phyloP scores from a whole-genome alignment of 2,797 vertebrate genomes.

The Carapus acus region DNA sequence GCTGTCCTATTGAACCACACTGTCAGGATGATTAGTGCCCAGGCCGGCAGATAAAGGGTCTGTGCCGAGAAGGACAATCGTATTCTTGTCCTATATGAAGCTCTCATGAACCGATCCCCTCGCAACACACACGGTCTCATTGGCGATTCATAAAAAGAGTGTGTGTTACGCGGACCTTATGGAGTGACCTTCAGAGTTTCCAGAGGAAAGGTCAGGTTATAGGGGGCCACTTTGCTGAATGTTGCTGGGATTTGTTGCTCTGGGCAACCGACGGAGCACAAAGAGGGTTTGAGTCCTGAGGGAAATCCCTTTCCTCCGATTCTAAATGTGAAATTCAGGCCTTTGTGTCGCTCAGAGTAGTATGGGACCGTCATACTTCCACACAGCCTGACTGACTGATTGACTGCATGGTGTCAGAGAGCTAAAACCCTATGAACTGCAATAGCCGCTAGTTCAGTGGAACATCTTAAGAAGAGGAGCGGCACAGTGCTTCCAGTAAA shows the following conservation, averaged over 20 bases:
- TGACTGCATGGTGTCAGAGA: too few relatives aligned
- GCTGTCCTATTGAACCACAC: neutral
- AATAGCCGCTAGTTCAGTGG: too few relatives aligned
- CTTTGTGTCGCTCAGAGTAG: neutral
- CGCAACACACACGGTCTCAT: neutral
- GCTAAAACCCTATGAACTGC: too few relatives aligned
- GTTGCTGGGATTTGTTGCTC: conserved; percentile 22
- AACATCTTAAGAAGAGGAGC: too few relatives aligned
- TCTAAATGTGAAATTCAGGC: neutral
- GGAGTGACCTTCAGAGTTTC: conserved; percentile 28
- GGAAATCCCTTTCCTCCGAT: conserved; percentile 19
- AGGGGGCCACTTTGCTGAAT: conserved; percentile 13
- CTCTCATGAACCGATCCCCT: conserved; percentile 1
- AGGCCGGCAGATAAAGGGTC: conserved; percentile 20
- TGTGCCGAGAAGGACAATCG: conserved; percentile 16
- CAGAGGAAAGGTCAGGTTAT: conserved; percentile 28
- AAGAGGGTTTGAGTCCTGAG: conserved; percentile 12
- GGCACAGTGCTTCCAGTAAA: too few relatives aligned
- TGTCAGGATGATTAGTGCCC: conserved; percentile 31
- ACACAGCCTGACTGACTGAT: too few relatives aligned
- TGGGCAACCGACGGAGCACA: conserved; percentile 11
- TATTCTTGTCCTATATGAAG: conserved; percentile 34
- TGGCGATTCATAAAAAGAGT: conserved; percentile 29
- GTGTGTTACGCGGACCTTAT: conserved; percentile 25
- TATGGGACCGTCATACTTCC: neutral